Evolutionary conservation across 2,888 invertebrate species (phyloP), one percentile per base, ranked within the genome.

Genomic region (Phengaris arion): DNA sequence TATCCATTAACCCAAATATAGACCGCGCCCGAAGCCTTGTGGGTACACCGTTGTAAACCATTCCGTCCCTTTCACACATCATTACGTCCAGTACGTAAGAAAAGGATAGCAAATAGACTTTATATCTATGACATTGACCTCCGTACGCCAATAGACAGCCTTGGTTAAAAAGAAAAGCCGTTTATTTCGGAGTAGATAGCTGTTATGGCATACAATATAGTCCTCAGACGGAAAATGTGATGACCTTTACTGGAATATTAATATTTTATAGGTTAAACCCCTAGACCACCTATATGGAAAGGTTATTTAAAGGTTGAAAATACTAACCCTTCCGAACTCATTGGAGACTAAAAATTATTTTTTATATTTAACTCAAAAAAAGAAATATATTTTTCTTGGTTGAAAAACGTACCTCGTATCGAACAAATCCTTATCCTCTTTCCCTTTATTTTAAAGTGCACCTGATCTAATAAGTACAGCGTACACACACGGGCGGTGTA

Each of bases 1-100:
- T 91, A 91, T 90, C 93, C 88, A 93, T 93, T 93, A 92, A 93
- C 93, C 93, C 92, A 93, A 92, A 93, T 93, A 91, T 91, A 93
- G 89, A 89, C 92, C 92, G 85, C 92, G 87, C 91, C 92, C 89
- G 88, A 85, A 84, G 83, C 83, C 85, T 87, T 84, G 86, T 89
- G 85, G 85, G 86, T 84, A 35, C 35, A 35, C 81, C 83, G 84
- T 82, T 82, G 80, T 81, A 82, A 82, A 81, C 77, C 78, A 79
- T 78, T 77, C 79, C 74, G 76, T 81, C 82, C 79, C 78, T 74
- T 74, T 81, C 76, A 74, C 77, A 78, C 78, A 73, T 77, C 77
- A 76, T 35, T 1, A 51, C 8, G 12, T 52, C 6, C 35, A 22
- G 35, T 72, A 52, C 7, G 10, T 7, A 6, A 54, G 35, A 72